Evolutionary conservation across 2,888 invertebrate species (phyloP), one percentile per base, ranked within the genome.

Genomic region (Eubasilissa splendida): DNA sequence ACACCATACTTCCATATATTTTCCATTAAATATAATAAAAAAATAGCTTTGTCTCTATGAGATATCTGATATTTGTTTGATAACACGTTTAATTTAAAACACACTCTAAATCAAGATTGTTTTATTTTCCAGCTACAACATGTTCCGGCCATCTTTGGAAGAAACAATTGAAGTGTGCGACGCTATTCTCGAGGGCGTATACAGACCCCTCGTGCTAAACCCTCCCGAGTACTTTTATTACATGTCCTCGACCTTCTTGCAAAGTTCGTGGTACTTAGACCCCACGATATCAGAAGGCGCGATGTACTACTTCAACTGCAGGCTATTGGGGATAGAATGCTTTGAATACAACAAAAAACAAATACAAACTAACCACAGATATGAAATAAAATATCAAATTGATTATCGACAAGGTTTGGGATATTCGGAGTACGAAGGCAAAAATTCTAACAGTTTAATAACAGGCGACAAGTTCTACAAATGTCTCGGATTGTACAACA

Each of bases 261-360:
- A 93, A 74, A 95, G 95, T 0, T 87, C 96, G 86, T 94, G 93
- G 93, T 91, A 91, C 3, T 88, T 94, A 63, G 93, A 93, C 86
- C 94, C 94, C 0, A 87, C 90, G 58, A 88, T 95, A 0, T 88
- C 94, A 7, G 89, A 92, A 0, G 87, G 89, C 8, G 90, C 92
- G 0, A 92, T 92, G 85, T 85, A 93, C n/a, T 92, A 90, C 85
- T 91, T 91, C 84, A 91, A 92, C 8, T 88, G 89, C 81, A 87
- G 91, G 53, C 84, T 94, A 74, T 91, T 92, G 0, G 91, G 90
- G 42, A 90, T 93, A 0, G 90, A 91, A 7, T 92, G 92, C 0
- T 93, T 53, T 22, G 70, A 70, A 3, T 70, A 70, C 53, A 66
- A 31, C 33, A n/a, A 12, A 14, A 70, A 70, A 70, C 52, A 53